Evolutionary conservation across 2,888 invertebrate species (phyloP), one percentile per base, ranked within the genome.

Genomic region (Drosophila testacea): DNA sequence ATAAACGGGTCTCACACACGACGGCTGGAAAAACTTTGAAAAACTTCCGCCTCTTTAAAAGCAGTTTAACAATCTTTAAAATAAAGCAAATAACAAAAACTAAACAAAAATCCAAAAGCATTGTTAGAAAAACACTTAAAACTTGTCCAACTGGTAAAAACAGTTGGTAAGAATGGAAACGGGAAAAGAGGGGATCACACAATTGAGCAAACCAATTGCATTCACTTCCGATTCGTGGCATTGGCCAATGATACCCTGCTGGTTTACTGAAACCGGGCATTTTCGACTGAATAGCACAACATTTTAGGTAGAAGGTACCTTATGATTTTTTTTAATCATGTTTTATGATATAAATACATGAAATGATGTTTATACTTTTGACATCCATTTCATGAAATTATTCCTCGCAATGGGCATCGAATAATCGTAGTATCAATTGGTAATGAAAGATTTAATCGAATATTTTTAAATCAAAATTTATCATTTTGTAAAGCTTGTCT

Each of bases 41-140:
- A 70, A 10, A 30, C 78, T 83, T 83, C 83, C 83, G 85, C 70
- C 81, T 85, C 61, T 69, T 72, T 50, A 79, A 78, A 81, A 71
- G 59, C 70, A 44, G 69, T 67, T 71, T 59, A 47, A 61, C 68
- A 76, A 59, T 73, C 67, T 70, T 79, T 73, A 71, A 64, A 77
- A 73, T 72, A 79, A 81, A 74, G 50, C 61, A 63, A 77, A 67
- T 52, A 61, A 63, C 22, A 56, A 32, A 54, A 39, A 54, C 32
- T 47, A 30, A 61, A 61, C 69, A 51, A 27, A 52, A 52, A 46
- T 41, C 16, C 38, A 46, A 61, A 66, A 61, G 50, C 22, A 3
- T 22, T 3, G 22, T 3, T 22, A 22, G 1, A 10, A 36, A 66
- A 32, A 66, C 70, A 48, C 55, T 41, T 52, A 22, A 61, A 71